Evolutionary conservation across 2,797 vertebrate genomes (phyloP), one percentile per base, ranked within the genome.

Genomic region (Oreonectes daqikongensis): DNA sequence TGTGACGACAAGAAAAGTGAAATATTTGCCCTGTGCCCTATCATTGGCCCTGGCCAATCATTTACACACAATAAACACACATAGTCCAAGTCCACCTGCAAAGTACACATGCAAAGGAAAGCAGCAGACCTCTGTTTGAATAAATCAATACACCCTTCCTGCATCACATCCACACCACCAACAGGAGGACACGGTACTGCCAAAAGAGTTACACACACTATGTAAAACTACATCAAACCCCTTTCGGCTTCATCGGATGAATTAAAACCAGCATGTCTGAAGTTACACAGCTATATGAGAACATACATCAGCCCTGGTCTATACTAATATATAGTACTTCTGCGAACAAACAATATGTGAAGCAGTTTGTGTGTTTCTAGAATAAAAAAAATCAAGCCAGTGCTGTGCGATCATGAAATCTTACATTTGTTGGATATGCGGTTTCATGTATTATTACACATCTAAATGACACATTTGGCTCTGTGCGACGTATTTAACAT

Each of bases 61-160:
- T 93, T 92, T 79, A 86, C 85, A 80, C 79, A 86, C 79, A 88
- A 89, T 81, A 88, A 84, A 90, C 72, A 70, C 24, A 63, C 63
- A 69, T 32, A 44, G 65, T 76, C 74, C 42, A 20, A 32, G 3
- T 69, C 11, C 74, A 69, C 15, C 55, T 50, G 65, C 42, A 69
- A 38, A 75, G 73, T 32, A 67, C 38, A 75, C 52, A 75, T 22
- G 9, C 50, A 53, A 7, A 55, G 22, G 5, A 66, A 20, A 44
- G 24, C 12, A 32, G 32, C 35, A 65, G 6, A 53, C 10, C 20
- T 65, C 30, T 40, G 10, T 74, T 55, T 65, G 32, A 24, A 74
- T 65, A 52, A 40, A 24, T 35, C 9, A 5, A 9, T 50, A 38
- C 1, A 50, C 6, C 11, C 9, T 22, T 5, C 14, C 15, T 14